phyloP scores from a whole-genome alignment of 1,140 invertebrate genomes.

The Oscheius sp. region DNA sequence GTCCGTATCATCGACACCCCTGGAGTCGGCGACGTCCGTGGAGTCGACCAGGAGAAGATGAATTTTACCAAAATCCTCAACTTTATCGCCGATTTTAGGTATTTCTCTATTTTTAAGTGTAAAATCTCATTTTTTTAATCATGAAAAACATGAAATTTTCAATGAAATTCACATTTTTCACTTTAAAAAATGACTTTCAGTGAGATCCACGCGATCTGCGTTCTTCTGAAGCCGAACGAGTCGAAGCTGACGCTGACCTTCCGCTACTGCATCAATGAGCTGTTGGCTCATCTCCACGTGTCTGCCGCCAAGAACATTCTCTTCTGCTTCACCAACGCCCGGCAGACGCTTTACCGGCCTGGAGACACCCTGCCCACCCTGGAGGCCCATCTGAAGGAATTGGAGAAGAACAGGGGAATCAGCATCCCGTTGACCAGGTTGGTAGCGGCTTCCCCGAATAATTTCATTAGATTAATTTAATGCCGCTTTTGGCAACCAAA shows the following conservation, averaged over 20 bases:
- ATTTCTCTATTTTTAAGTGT: too few species aligned
- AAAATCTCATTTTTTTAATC: too few species aligned
- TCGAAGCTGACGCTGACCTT: slow-evolving; percentile 31
- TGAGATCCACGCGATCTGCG: slow-evolving; percentile 48
- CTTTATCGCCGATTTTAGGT: not conserved
- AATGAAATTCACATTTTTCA: too few species aligned
- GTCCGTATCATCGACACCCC: slow-evolving; percentile 55
- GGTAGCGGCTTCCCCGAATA: too few species aligned
- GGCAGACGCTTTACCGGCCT: slow-evolving; percentile 26
- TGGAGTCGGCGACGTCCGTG: slow-evolving; percentile 55
- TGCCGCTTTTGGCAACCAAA: too few species aligned
- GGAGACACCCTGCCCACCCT: slow-evolving; percentile 34
- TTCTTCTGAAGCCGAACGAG: slow-evolving; percentile 42
- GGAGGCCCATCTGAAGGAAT: slow-evolving; percentile 1
- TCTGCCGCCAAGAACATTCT: slow-evolving; percentile 51
- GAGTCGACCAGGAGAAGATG: slow-evolving; percentile 46
- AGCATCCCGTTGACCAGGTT: slow-evolving; percentile 9
- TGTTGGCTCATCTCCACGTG: slow-evolving; percentile 46
- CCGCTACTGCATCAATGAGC: slow-evolving; percentile 42
- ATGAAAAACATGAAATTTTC: too few species aligned
- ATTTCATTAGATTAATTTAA: too few species aligned
- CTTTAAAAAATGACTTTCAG: slow-evolving; percentile 27
- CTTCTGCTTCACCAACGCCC: slow-evolving; percentile 42
- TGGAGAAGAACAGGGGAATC: slow-evolving; percentile 15
- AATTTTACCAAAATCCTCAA: slow-evolving; percentile 51